These are phyloP conservation scores for Himalopsyche japonica DNA, from an alignment of 2,888 invertebrate genomes.

Conservation along the genomic window DNA sequence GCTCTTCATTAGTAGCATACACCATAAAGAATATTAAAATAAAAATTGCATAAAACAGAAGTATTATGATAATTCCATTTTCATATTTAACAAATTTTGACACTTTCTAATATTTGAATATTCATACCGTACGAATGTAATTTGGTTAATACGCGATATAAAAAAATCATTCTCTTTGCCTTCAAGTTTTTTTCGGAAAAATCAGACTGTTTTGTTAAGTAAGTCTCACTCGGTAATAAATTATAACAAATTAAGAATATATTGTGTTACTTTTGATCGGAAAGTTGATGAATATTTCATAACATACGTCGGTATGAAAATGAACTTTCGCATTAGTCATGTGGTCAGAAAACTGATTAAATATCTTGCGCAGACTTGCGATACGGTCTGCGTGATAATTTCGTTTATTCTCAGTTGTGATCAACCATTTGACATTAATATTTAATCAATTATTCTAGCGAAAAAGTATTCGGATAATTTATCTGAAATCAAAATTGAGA, in stretches of 20 bases:
- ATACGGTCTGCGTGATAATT: neutral
- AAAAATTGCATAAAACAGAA: too few relatives aligned
- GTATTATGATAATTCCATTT: too few relatives aligned
- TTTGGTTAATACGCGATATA: too few relatives aligned
- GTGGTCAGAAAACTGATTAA: neutral
- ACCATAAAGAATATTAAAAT: too few relatives aligned
- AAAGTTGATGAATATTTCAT: neutral
- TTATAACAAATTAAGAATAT: neutral
- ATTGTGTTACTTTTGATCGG: neutral
- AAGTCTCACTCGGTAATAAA: neutral
- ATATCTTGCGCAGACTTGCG: neutral
- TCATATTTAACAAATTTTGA: too few relatives aligned
- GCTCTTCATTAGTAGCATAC: too few relatives aligned
- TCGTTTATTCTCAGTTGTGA: neutral
- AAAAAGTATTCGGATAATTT: too few relatives aligned
- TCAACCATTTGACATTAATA: neutral
- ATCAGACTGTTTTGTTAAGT: neutral
- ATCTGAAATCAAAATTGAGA: too few relatives aligned
- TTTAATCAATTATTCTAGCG: too few relatives aligned
- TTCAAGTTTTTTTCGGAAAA: neutral
- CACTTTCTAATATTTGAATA: too few relatives aligned
- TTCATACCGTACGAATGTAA: too few relatives aligned
- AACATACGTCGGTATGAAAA: neutral
- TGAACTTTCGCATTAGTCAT: neutral
- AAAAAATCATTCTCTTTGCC: too few relatives aligned